A percentile compares a stretch with the other conserved stretches of the same genome.
Conservation (phyloP, 2,888 invertebrate genomes). For the Ormyrus pomaceus region DNA sequence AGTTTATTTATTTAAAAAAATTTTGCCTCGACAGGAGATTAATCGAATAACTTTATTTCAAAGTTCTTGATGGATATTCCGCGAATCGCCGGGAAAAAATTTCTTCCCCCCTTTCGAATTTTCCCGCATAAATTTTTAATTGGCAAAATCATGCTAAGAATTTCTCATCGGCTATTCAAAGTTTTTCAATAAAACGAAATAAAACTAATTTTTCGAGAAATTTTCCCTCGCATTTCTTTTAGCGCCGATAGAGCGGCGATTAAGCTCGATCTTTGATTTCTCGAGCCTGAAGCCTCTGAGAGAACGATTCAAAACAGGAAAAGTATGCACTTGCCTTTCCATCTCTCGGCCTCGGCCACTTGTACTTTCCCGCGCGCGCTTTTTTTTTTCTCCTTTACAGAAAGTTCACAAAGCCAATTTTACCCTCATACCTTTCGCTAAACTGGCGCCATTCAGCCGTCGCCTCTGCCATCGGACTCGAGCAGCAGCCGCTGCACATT, state of each 20-base stretch:
- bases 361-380: too few species aligned
- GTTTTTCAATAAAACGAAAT: too few species aligned
- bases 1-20: neutral
- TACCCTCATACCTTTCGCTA: slow-evolving; percentile 54
- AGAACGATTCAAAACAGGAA: neutral
- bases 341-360: neutral
- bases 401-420: slow-evolving; percentile 48
- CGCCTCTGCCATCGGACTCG: too few species aligned
- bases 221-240: too few species aligned
- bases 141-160: too few species aligned
- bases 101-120: neutral
- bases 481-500: slow-evolving; percentile 39
- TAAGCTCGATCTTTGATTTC: slow-evolving; percentile 19
- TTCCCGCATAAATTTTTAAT: too few species aligned
- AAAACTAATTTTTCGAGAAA: too few species aligned
- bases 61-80: too few species aligned
- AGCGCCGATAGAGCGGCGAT: neutral
- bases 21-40: neutral
- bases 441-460: slow-evolving; percentile 53
- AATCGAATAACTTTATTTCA: neutral
- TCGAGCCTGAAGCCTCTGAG: neutral
- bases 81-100: neutral
- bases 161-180: too few species aligned
- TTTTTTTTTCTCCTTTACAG: too few species aligned
- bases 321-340: neutral